Evolutionary conservation across 2,113 vertebrate genomes (phyloP).

Genomic region (Onychorhynchus coronatus): DNA sequence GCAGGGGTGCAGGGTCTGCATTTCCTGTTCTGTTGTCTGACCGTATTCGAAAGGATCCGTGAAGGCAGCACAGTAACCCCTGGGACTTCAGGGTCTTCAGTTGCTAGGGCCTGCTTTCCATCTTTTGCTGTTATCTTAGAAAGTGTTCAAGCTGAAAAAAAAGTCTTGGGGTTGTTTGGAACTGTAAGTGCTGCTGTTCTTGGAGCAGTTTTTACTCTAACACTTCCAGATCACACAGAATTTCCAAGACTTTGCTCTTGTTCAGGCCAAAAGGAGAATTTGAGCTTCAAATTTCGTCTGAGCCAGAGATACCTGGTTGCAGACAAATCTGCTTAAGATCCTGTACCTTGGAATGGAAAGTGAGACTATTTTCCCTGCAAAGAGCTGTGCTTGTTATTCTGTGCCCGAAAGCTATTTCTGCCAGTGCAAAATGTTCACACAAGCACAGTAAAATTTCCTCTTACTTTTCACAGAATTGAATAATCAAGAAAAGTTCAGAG

Average conservation of each 20-base stretch:
- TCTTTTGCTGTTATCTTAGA: background rate
- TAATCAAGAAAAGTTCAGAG: background rate
- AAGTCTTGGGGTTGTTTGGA: background rate
- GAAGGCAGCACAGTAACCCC: background rate
- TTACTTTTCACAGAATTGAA: background rate
- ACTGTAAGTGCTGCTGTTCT: background rate
- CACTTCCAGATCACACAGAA: background rate
- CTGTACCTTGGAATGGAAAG: background rate
- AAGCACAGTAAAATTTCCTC: background rate
- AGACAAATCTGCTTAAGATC: background rate
- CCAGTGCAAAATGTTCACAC: background rate
- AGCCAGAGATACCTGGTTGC: background rate
- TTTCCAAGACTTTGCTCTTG: background rate
- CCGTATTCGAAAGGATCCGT: background rate
- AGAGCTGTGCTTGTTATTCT: background rate
- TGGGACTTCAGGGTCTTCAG: background rate
- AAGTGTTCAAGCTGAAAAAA: background rate
- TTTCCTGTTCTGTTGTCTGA: background rate
- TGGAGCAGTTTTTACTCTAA: background rate
- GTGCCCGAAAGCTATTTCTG: background rate
- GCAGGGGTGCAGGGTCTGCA: accelerated
- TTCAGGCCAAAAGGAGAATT: background rate
- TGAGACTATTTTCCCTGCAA: background rate
- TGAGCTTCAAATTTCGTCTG: background rate
- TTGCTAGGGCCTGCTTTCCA: background rate